Evolutionary conservation across 2,888 invertebrate genomes (phyloP).

Genomic region (Caenorhabditis drosophilae): DNA sequence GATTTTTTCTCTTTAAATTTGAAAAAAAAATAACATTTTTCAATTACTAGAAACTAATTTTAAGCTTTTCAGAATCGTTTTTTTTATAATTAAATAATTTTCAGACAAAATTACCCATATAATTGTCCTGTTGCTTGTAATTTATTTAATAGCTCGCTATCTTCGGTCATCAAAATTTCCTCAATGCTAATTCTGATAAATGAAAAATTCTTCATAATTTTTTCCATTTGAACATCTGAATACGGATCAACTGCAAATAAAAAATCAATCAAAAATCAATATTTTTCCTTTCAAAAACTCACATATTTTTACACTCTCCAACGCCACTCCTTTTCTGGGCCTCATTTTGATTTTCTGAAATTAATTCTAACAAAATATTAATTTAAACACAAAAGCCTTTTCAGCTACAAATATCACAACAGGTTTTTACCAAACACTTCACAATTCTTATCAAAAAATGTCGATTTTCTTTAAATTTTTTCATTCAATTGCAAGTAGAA

Average conservation of each 20-base stretch:
- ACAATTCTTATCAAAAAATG: no score
- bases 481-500: no score
- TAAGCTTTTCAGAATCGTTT: not conserved
- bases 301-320: not conserved
- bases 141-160: conserved; percentile 15
- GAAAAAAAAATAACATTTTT: no score
- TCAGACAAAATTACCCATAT: conserved; percentile 13
- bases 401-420: no score
- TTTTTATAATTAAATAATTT: not conserved
- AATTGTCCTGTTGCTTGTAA: conserved; percentile 11
- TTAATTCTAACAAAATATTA: no score
- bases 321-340: not conserved
- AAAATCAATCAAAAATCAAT: not conserved
- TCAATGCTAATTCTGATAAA: conserved; percentile 44
- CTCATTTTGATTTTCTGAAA: no score
- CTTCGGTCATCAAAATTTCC: conserved; percentile 17
- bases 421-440: no score
- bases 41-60: no score
- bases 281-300: not conserved
- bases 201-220: conserved; percentile 40
- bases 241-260: conserved; percentile 17
- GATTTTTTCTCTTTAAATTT: no score
- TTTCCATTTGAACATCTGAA: conserved; percentile 25
- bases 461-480: no score
- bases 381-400: no score